phyloP scores from a whole-genome alignment of 1,140 invertebrate genomes.

The Heliothis virescens region DNA sequence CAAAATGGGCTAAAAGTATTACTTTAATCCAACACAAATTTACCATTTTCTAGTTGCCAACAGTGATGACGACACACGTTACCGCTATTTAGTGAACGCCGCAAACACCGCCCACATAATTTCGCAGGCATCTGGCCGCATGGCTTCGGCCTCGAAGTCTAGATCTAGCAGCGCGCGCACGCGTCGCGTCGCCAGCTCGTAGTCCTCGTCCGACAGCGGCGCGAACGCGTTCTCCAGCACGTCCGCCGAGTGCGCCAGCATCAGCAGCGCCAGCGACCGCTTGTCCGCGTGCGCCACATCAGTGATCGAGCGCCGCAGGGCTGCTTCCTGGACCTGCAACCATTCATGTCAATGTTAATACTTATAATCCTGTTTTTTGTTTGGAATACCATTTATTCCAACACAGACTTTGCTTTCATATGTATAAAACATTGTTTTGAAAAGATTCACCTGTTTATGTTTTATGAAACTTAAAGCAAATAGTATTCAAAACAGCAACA shows the following conservation, averaged over 20 bases:
- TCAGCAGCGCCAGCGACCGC: slow-evolving; percentile 96
- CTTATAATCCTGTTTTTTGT: not conserved
- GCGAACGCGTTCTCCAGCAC: slow-evolving; percentile 99
- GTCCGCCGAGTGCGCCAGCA: slow-evolving; percentile 98
- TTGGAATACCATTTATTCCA: slow-evolving; percentile 5
- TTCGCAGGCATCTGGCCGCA: slow-evolving; percentile 95
- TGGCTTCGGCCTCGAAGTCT: slow-evolving; percentile 97
- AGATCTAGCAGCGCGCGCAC: slow-evolving; percentile 98
- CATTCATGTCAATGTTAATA: not conserved
- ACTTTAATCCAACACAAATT: slow-evolving; percentile 46
- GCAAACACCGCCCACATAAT: slow-evolving; percentile 99
- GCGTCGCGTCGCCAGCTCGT: slow-evolving; percentile 98
- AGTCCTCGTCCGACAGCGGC: slow-evolving; percentile 99
- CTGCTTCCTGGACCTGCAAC: slow-evolving; percentile 97
- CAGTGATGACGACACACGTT: slow-evolving; percentile 48
- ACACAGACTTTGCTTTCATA: not conserved
- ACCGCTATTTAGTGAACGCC: slow-evolving; percentile 97
- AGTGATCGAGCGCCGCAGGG: slow-evolving; percentile 98
- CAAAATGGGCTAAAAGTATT: slow-evolving; percentile 32
- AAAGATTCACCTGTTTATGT: slow-evolving; percentile 20
- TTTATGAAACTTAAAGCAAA: slow-evolving; percentile 1
- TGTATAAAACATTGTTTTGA: slow-evolving; percentile 17
- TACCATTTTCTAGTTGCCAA: slow-evolving; percentile 46
- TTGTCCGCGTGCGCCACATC: slow-evolving; percentile 99
- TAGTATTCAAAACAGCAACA: not conserved